Evolutionary conservation across 2,888 invertebrate genomes (phyloP).

Genomic region (Ophioninae sp.): DNA sequence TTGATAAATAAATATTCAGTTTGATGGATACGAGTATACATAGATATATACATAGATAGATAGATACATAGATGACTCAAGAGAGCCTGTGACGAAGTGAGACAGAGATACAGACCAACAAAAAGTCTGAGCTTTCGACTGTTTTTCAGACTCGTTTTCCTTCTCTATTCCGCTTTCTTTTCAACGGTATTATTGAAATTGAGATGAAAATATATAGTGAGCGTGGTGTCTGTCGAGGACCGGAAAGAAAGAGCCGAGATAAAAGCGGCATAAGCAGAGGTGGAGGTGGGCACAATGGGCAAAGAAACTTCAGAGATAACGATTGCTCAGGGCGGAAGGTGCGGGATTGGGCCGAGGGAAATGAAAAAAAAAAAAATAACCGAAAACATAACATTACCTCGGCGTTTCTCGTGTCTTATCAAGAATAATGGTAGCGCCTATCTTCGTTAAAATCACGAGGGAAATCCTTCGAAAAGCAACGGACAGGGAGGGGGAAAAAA

Average conservation of each 20-base stretch:
- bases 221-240: conserved; percentile 50
- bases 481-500: conserved; percentile 1
- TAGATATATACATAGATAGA: not conserved
- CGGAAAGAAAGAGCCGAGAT: conserved; percentile 48
- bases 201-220: conserved; percentile 48
- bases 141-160: conserved; percentile 26
- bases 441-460: conserved; percentile 17
- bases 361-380: conserved; percentile 15
- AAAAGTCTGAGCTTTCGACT: conserved; percentile 13
- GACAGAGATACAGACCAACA: conserved; percentile 11
- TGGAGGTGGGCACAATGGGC: not conserved
- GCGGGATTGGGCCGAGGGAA: not conserved
- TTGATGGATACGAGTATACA: too few species aligned
- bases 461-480: conserved; percentile 27
- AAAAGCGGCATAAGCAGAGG: not conserved
- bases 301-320: conserved; percentile 58
- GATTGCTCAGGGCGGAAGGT: conserved; percentile 33
- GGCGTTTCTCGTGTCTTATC: conserved; percentile 37
- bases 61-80: not conserved
- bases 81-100: not conserved
- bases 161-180: conserved; percentile 32
- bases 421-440: conserved; percentile 30
- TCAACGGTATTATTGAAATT: conserved; percentile 59
- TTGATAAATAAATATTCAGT: too few species aligned
- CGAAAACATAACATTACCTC: conserved; percentile 28